phyloP scores from a whole-genome alignment of 1,140 invertebrate species.

The Drosophila nebulosa region DNA sequence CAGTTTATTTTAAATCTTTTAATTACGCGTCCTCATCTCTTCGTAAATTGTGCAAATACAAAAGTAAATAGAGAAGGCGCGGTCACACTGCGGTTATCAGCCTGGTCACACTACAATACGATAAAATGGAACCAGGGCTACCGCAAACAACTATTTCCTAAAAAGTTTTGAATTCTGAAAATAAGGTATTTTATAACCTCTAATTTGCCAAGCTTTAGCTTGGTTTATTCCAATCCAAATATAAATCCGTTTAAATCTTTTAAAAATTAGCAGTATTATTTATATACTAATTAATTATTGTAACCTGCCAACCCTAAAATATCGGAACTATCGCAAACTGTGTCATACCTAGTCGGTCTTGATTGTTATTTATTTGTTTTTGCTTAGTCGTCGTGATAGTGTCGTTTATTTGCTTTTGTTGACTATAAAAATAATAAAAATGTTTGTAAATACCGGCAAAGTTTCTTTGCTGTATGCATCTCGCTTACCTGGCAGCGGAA shows the following conservation, averaged over 20 bases:
- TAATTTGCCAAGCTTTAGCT: no score
- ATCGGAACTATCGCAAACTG: not conserved
- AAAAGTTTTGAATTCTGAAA: no score
- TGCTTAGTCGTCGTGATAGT: conserved; percentile 24
- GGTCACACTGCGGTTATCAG: not conserved
- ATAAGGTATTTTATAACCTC: no score
- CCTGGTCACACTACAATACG: not conserved
- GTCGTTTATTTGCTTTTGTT: not conserved
- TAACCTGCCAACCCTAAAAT: not conserved
- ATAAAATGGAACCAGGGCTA: not conserved
- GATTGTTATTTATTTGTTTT: conserved; percentile 4
- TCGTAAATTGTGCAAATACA: conserved; percentile 39
- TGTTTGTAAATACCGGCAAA: conserved; percentile 27
- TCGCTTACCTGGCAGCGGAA: conserved; percentile 5
- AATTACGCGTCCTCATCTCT: conserved; percentile 34
- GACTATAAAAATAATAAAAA: conserved; percentile 4
- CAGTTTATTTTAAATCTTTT: conserved; percentile 8
- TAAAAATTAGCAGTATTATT: no score
- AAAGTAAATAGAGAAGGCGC: conserved; percentile 1
- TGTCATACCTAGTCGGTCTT: not conserved
- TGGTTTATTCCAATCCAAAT: no score
- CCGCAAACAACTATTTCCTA: no score
- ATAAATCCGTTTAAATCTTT: no score
- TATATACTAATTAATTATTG: no score
- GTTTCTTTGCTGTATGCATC: conserved; percentile 7